Evolutionary conservation across 2,797 vertebrate genomes (phyloP), one percentile per base, ranked within the genome.

Genomic region (Gobionotothen gibberifrons): DNA sequence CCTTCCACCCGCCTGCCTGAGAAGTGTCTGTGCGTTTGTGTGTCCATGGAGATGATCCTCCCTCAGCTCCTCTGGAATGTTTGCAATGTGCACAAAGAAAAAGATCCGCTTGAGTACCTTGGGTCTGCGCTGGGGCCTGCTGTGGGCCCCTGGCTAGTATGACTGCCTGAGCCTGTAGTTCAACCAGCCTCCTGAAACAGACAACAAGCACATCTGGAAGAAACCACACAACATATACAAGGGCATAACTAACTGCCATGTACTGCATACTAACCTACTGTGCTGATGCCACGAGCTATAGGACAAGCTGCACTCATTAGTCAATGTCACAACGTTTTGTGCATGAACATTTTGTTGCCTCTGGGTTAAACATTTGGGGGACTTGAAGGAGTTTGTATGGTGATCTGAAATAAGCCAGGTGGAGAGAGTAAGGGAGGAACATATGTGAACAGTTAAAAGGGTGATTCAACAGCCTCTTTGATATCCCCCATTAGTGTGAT

Each of bases 61-160:
- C 90, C 88, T 88, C 76, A 53, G 78, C 85, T 92, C 81, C 86
- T 88, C 84, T 85, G 93, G 94, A 94, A 94, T 94, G 93, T 91
- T 83, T 89, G 90, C 89, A 85, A 91, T 93, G 90, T 78, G 73
- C 46, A 79, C 84, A 82, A 80, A 89, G 71, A 80, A 43, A 75
- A 82, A 81, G 88, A 81, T 83, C 74, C 21, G 63, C 76, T 72
- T 3, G 46, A 83, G 78, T 88, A 92, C 89, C 91, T 93, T 84
- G 78, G 83, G 82, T 86, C 76, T 85, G 58, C 69, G 84, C 67
- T 67, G 32, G 2, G 70, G 65, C 87, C 72, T 87, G 88, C 82
- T 72, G 65, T 5, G 68, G 70, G 86, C 83, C 81, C 52, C 82
- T 9, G 66, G 73, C 73, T 84, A 15, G 76, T 76, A 36, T 59